Evolutionary conservation across 1,140 invertebrate species (phyloP).

Genomic region (Megalonaias nervosa): DNA sequence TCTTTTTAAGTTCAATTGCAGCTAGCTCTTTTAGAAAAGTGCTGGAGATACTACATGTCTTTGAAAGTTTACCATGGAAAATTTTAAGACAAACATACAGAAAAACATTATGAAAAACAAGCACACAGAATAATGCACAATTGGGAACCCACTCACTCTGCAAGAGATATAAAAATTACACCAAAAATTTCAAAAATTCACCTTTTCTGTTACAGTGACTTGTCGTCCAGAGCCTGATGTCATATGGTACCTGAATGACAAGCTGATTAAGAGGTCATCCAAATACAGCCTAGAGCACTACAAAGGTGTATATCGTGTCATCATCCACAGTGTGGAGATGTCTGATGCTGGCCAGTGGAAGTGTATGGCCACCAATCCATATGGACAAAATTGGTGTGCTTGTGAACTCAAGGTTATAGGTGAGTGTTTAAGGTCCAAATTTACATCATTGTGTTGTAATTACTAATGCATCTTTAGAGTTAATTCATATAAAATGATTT

Average conservation of each 20-base stretch:
- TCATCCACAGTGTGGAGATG: constrained; percentile 94
- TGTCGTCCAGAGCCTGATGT: constrained; percentile 63
- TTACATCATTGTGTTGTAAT: background rate
- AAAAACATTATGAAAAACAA: too few species aligned
- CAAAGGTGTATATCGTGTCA: constrained; percentile 89
- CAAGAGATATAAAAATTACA: too few species aligned
- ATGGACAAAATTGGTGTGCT: constrained; percentile 94
- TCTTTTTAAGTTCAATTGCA: too few species aligned
- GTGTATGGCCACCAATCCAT: constrained; percentile 92
- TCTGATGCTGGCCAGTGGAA: constrained; percentile 97
- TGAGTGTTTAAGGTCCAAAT: constrained; percentile 58
- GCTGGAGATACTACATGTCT: too few species aligned
- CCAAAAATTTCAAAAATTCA: background rate
- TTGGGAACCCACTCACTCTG: too few species aligned
- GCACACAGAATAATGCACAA: too few species aligned
- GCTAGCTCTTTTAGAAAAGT: too few species aligned
- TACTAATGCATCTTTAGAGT: too few species aligned
- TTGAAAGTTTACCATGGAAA: too few species aligned
- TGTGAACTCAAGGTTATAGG: constrained; percentile 98
- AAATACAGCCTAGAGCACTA: constrained; percentile 53
- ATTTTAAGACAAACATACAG: too few species aligned
- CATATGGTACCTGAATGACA: constrained; percentile 61
- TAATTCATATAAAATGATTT: too few species aligned
- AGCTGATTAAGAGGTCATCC: constrained; percentile 43
- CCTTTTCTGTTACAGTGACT: constrained; percentile 51